Evolutionary conservation across 2,797 vertebrate genomes (phyloP), one percentile per base, ranked within the genome.

Genomic region (Poecile montanus): DNA sequence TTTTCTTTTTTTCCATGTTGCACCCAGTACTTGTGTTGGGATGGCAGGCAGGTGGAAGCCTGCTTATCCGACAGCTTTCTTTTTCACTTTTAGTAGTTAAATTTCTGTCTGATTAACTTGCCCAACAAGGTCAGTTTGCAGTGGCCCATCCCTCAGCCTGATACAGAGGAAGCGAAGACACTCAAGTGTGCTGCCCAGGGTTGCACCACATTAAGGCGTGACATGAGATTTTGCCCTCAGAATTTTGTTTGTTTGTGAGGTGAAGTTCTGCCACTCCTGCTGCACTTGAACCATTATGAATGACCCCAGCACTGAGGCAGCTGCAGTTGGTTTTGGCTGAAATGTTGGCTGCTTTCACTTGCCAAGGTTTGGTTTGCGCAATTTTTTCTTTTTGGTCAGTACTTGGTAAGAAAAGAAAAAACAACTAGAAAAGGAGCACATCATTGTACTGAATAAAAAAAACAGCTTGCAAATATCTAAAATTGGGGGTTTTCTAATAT

Each of bases 101-200:
- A 86, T 92, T 89, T 80, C 61, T 92, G n/a, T 80, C 70, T 90
- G 62, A 75, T 89, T 58, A 93, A 78, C 58, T 93, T 93, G 93
- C 47, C 93, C 51, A 48, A 14, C 70, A 53, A 81, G 47, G 82
- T 90, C 51, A 66, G 44, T 94, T 91, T 88, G 63, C 70, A 81
- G 25, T 63, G 73, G 53, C 70, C 51, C 16, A 2, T 85, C 81
- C 47, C 65, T 83, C 62, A 87, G 19, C 58, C 53, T 60, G 79
- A 40, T 72, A 78, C 9, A 65, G 76, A 77, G 68, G 70, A 71
- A 57, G 76, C 5, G 2, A 84, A 76, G 73, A 60, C 58, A 13
- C 62, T 81, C 47, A 66, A 2, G 27, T 93, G 56, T 72, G 73
- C 90, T 88, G 82, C 73, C 66, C 51, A 65, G 57, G 57, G 79